These are phyloP conservation scores for Smithornis capensis DNA, from an alignment of 2,113 vertebrate genomes.

Conservation along the genomic window DNA sequence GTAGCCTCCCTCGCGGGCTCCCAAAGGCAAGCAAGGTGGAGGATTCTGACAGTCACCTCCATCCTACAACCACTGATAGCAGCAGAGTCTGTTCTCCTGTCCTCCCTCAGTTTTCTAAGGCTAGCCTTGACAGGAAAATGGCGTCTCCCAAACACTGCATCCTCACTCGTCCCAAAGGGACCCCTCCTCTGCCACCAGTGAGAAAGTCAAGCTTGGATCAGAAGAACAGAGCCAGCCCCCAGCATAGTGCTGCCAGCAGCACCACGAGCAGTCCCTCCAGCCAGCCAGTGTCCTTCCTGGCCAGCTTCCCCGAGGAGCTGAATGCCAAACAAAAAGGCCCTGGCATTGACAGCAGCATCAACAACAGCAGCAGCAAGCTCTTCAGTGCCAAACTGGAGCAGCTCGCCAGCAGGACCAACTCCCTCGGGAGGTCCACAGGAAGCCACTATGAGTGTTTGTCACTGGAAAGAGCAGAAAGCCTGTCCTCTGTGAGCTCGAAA, in stretches of 20 bases:
- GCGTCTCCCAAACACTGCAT: conserved; percentile 85
- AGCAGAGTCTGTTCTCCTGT: conserved; percentile 50
- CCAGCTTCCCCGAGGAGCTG: conserved; percentile 77
- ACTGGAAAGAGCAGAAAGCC: conserved; percentile 88
- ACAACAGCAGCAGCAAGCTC: conserved; percentile 87
- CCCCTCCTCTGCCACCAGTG: conserved; percentile 90
- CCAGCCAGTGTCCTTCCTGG: conserved; percentile 67
- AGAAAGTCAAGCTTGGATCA: conserved; percentile 96
- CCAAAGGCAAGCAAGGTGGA: conserved; percentile 79
- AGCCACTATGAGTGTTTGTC: conserved; percentile 92
- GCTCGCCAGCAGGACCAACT: conserved; percentile 89
- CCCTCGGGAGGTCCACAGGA: conserved; percentile 81
- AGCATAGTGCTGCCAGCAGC: conserved; percentile 75
- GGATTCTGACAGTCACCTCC: conserved; percentile 72
- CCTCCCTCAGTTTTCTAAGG: conserved; percentile 67
- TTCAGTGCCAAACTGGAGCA: conserved; percentile 95
- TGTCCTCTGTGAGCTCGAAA: conserved; percentile 82
- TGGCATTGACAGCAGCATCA: conserved; percentile 76
- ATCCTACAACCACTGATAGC: conserved; percentile 61
- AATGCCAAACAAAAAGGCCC: conserved; percentile 77
- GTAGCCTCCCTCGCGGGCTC: conserved; percentile 83
- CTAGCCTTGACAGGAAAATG: conserved; percentile 83
- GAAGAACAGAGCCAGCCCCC: conserved; percentile 92
- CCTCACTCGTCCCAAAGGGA: conserved; percentile 88
- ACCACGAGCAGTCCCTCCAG: conserved; percentile 68